These are phyloP conservation scores for Bombus huntii DNA, from an alignment of 1,140 invertebrate species.

Conservation along the genomic window DNA sequence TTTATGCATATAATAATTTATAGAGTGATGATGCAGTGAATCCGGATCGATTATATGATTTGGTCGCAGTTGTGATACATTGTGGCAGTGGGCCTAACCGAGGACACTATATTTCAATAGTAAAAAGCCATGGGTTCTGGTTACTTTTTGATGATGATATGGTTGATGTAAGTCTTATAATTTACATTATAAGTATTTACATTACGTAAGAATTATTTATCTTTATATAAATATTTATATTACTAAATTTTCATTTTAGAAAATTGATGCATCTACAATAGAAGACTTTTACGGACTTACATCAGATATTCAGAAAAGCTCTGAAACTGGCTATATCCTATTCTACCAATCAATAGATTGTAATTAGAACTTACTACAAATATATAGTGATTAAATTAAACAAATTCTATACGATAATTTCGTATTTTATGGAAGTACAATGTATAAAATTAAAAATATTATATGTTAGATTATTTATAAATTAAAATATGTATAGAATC, in stretches of 20 bases:
- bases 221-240: neutral
- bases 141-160: constrained; percentile 99
- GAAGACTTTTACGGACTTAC: constrained; percentile 99
- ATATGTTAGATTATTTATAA: constrained; percentile 61
- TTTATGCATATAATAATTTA: constrained; percentile 68
- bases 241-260: constrained; percentile 86
- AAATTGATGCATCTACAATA: constrained; percentile 99
- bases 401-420: constrained; percentile 63
- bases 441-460: constrained; percentile 62
- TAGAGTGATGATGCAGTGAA: constrained; percentile 98
- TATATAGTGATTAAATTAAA: constrained; percentile 55
- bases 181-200: neutral
- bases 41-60: constrained; percentile 98
- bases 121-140: constrained; percentile 99
- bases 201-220: neutral
- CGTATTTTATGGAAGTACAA: constrained; percentile 51
- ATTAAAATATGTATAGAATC: constrained; percentile 43
- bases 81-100: constrained; percentile 99
- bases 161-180: constrained; percentile 93
- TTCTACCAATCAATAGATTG: constrained; percentile 99
- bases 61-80: constrained; percentile 99
- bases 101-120: constrained; percentile 99
- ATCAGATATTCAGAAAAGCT: constrained; percentile 98
- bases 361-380: constrained; percentile 76
- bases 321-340: constrained; percentile 99